Evolutionary conservation across 1,140 invertebrate species (phyloP), one percentile per base, ranked within the genome.

Genomic region (Pogonognathellus flavescens): DNA sequence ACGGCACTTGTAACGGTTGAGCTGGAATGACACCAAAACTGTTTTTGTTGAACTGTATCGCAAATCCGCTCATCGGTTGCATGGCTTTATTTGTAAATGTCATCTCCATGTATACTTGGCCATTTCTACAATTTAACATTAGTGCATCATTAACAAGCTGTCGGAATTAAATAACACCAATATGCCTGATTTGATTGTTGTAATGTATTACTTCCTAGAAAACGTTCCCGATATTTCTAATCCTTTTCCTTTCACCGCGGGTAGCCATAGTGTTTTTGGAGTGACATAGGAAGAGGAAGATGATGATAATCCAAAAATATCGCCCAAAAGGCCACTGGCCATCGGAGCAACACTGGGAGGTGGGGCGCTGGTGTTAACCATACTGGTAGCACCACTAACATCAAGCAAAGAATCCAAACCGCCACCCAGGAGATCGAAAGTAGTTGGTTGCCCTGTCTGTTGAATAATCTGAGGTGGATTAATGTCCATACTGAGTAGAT

Each of bases 41-140:
- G 91, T 99, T 99, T 92, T 99, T 99, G 91, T 99, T 99, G 87
- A 99, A 94, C 90, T 99, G 98, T 90, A 99, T 96, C 49, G 98
- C 98, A 92, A 99, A 99, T 10, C 94, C 95, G 88, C 92, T 94
- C 96, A 99, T 98, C 16, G 97, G 94, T 90, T 99, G 97, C 97
- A 99, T 98, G 2, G 98, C 98, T 92, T 97, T 98, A 91, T 99
- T 99, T 57, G 94, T 96, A 89, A 99, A 95, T 0, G 96, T 98
- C 93, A 99, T 94, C 89, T 99, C 98, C 97, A 99, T 99, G 84
- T 93, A 94, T 55, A 99, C 95, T 91, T 96, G 95, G 7, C 95
- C 96, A 90, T 94, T 94, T 89, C 96, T 94, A 87, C 31, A 41
- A 84, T n/a, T n/a, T n/a, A n/a, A n/a, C n/a, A n/a, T n/a, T n/a